Percentiles rank a stretch among this genome's conserved stretches.
Conservation (phyloP, 2,888 invertebrate species). For the Ormyrus rosae region DNA sequence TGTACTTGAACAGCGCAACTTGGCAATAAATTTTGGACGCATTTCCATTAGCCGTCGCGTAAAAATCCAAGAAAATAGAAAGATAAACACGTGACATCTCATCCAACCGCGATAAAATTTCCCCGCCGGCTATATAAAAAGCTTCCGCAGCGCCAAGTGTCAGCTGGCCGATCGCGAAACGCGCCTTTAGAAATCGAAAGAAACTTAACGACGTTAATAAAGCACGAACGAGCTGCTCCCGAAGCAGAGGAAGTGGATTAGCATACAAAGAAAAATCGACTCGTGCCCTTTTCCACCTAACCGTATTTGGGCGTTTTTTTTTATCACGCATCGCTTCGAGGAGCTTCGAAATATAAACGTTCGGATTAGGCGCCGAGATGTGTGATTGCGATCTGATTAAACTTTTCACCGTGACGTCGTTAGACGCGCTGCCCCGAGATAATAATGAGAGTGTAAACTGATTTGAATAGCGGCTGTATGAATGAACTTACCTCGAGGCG, state of each 20-base stretch:
- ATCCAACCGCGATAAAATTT: too few species aligned
- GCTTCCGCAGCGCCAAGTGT: too few species aligned
- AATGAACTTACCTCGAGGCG: too few species aligned
- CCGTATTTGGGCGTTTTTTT: slow-evolving; percentile 25
- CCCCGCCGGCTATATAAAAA: too few species aligned
- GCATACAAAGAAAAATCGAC: slow-evolving; percentile 37
- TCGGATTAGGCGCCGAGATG: neutral
- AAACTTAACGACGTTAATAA: slow-evolving; percentile 36
- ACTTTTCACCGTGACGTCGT: slow-evolving; percentile 36
- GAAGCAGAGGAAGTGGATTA: slow-evolving; percentile 10
- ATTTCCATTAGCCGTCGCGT: too few species aligned
- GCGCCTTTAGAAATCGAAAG: slow-evolving; percentile 25
- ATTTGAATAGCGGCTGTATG: slow-evolving; percentile 24
- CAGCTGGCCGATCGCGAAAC: too few species aligned
- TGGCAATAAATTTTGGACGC: too few species aligned
- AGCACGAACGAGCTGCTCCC: neutral
- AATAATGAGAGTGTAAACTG: slow-evolving; percentile 42
- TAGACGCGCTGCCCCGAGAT: neutral
- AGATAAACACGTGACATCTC: too few species aligned
- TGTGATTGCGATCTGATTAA: neutral
- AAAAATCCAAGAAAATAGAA: too few species aligned
- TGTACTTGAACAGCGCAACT: too few species aligned
- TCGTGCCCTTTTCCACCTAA: neutral
- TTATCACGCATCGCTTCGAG: neutral
- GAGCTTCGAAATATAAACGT: slow-evolving; percentile 19